Conservation (phyloP, 1,140 invertebrate genomes). For the Ceratosolen solmsi region DNA sequence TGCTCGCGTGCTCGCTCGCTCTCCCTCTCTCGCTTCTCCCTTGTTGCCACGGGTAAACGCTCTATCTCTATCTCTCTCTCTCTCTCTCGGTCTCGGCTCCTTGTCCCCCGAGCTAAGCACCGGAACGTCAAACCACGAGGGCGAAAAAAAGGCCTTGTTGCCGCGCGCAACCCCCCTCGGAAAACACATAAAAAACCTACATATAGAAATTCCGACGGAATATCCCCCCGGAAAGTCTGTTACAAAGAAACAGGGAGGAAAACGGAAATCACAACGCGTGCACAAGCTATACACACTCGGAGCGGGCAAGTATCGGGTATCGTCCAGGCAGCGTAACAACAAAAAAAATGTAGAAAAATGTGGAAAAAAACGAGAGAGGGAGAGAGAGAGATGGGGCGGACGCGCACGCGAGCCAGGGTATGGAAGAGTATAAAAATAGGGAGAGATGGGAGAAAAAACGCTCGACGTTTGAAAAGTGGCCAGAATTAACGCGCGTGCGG, state of each 20-base stretch:
- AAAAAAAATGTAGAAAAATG: slow-evolving; percentile 52
- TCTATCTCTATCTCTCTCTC: too few species aligned
- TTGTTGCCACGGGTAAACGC: not conserved
- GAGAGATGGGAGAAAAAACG: slow-evolving; percentile 51
- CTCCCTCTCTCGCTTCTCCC: not conserved
- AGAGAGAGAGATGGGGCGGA: slow-evolving; percentile 15
- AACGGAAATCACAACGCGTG: slow-evolving; percentile 62
- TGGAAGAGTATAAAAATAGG: slow-evolving; percentile 44
- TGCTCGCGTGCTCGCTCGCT: not conserved
- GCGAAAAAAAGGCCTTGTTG: not conserved
- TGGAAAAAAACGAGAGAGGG: slow-evolving; percentile 2
- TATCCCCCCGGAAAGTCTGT: slow-evolving; percentile 15
- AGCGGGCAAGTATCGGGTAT: slow-evolving; percentile 59
- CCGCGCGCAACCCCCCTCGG: not conserved
- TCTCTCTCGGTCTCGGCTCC: not conserved
- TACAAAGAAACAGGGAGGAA: slow-evolving; percentile 51
- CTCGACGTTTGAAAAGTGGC: slow-evolving; percentile 66
- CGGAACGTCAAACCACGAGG: slow-evolving; percentile 45
- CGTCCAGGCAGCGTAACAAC: slow-evolving; percentile 53
- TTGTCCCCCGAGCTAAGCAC: slow-evolving; percentile 28
- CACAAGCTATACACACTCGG: slow-evolving; percentile 53
- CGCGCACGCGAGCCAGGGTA: slow-evolving; percentile 29
- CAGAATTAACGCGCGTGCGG: slow-evolving; percentile 69
- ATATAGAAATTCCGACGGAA: slow-evolving; percentile 17
- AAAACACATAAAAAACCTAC: slow-evolving; percentile 35